Conservation (phyloP, 2,797 vertebrate species). For the Adelosebastes latens region DNA sequence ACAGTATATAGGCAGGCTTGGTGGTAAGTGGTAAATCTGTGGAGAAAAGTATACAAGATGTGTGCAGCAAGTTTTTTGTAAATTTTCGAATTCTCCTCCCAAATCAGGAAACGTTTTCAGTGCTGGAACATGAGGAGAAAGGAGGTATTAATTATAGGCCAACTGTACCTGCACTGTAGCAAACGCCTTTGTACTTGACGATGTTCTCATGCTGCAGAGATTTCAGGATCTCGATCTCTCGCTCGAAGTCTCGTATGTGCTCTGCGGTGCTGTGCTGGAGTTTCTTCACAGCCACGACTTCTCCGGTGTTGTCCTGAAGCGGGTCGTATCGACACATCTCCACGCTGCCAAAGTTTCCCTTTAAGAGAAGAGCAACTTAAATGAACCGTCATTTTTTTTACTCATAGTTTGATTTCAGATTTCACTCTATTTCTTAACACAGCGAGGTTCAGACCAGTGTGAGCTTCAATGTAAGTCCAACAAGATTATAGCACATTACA, state of each 20-base stretch:
- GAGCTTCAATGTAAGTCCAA: no score
- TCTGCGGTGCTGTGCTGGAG: conserved; percentile 96
- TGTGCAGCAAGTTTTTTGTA: rapidly evolving
- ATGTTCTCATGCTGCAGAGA: conserved; percentile 98
- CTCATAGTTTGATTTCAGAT: background rate
- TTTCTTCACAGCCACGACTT: conserved; percentile 97
- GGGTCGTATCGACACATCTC: conserved; percentile 98
- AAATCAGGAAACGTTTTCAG: background rate
- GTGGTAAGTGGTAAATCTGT: background rate
- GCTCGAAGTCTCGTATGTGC: conserved; percentile 94
- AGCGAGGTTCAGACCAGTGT: no score
- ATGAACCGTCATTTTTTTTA: rapidly evolving
- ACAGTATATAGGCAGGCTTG: background rate
- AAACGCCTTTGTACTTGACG: conserved; percentile 97
- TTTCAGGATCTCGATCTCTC: conserved; percentile 97
- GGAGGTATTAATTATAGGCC: background rate
- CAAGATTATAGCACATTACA: no score
- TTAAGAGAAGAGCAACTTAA: background rate
- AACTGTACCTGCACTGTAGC: conserved; percentile 92
- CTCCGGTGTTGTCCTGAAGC: conserved; percentile 95
- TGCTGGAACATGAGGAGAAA: background rate
- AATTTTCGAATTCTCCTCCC: background rate
- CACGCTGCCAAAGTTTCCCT: conserved; percentile 99
- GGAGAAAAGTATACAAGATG: background rate
- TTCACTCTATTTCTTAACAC: no score